Base-by-base conservation (phyloP, 2,888 invertebrate genomes). In the Balanococcus diminutus region DNA sequence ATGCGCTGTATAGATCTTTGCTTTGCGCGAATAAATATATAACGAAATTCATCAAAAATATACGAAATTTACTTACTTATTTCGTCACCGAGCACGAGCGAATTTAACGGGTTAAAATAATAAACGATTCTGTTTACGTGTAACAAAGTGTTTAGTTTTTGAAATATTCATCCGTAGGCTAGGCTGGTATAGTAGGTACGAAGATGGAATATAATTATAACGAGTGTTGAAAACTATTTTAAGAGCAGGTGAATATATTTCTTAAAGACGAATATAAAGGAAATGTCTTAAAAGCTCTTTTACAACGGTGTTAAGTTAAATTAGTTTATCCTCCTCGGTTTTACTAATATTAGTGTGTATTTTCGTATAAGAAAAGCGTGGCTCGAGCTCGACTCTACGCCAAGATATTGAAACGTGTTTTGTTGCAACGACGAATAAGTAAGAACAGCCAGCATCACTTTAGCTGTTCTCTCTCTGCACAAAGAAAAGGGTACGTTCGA, bases 321-420 rank as follows among this genome's bases (percentile, higher is more conserved):
- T 79, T 79, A 79, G 75, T 79, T 79, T 79, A 79, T 79, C 75
- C 75, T 79, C 75, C 75, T 79, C 75, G 75, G 75, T 79, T 79
- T 79, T 79, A 79, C 75, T 36, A 36, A 79, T 79, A 79, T 79
- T 79, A 79, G 75, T 67, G 75, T 67, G 67, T 79, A 79, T 79
- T 79, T 79, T 79, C 75, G 32, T 75, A 75, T 75, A 36, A 79
- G 36, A 22, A 5, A 79, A 36, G 75, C 72, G 19, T n/a, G n/a
- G n/a, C 25, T 5, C 22, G n/a, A 1, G 22, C 75, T 6, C 11
- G 36, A 19, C 75, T 61, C 32, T 1, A 51, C 51, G 75, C 36
- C 6, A 79, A 79, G 36, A 79, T 79, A 79, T 79, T 36, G 75
- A 79, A 79, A 79, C 75, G 75, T 79, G 75, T 79, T 79, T 36